A percentile compares a stretch with the other conserved stretches of the same genome.
Evolutionary conservation across 2,797 vertebrate genomes (phyloP).

Genomic region (Lagocephalus sceleratus): DNA sequence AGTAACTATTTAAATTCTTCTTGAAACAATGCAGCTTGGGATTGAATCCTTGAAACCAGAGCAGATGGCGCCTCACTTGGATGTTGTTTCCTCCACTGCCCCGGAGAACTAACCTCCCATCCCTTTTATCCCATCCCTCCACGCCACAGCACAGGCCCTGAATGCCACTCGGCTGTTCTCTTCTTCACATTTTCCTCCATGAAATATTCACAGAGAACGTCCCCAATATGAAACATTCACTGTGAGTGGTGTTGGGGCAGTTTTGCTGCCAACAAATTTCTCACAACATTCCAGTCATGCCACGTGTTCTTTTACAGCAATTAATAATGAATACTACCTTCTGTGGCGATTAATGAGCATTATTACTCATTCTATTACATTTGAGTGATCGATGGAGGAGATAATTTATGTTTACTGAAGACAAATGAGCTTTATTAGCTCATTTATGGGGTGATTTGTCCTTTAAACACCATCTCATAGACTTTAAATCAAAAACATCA

Average conservation of each 20-base stretch:
- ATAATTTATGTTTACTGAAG: constrained; percentile 6
- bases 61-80: no score
- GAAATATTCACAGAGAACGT: constrained; percentile 59
- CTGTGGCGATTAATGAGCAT: constrained; percentile 25
- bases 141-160: constrained; percentile 9
- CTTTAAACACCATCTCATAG: background rate
- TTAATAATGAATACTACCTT: constrained; percentile 20
- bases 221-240: constrained; percentile 65
- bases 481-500: background rate
- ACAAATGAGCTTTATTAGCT: constrained; percentile 16
- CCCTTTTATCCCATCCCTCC: background rate
- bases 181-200: constrained; percentile 44
- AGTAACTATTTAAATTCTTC: no score
- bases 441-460: background rate
- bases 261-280: constrained; percentile 24
- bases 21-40: no score
- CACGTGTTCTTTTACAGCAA: constrained; percentile 12
- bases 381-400: constrained; percentile 19
- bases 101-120: no score
- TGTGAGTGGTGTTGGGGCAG: constrained; percentile 20
- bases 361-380: constrained; percentile 20
- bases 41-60: no score
- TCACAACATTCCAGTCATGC: constrained; percentile 30
- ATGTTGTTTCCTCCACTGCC: no score
- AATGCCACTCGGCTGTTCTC: constrained; percentile 27